These are phyloP conservation scores for Microcaecilia unicolor DNA, from an alignment of 2,797 vertebrate species.

Conservation along the genomic window DNA sequence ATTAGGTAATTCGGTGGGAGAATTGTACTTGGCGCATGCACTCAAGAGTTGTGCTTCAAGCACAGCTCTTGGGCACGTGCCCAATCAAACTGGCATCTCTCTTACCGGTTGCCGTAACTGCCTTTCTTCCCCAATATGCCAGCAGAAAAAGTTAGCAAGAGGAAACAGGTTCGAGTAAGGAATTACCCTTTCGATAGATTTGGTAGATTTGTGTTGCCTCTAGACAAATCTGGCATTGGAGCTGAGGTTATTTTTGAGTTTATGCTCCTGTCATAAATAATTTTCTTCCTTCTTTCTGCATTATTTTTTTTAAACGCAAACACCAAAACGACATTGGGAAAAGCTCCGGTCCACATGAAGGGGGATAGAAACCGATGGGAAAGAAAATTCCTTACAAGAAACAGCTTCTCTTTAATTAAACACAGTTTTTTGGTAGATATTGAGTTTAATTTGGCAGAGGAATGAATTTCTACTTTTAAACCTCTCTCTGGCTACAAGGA, in stretches of 20 bases:
- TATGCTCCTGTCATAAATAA: too few relatives aligned
- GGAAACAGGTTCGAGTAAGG: too few relatives aligned
- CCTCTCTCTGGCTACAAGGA: background rate
- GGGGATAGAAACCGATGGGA: too few relatives aligned
- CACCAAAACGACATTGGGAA: constrained; percentile 23
- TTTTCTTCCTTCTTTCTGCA: constrained; percentile 23
- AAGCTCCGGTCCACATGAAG: constrained; percentile 37
- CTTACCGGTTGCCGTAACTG: too few relatives aligned
- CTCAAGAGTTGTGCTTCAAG: too few relatives aligned
- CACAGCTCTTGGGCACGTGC: too few relatives aligned
- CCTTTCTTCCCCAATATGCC: too few relatives aligned
- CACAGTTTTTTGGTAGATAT: background rate
- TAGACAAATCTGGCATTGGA: constrained; percentile 16
- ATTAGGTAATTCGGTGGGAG: too few relatives aligned
- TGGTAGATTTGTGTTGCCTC: constrained; percentile 17
- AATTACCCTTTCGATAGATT: too few relatives aligned
- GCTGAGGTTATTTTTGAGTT: constrained; percentile 22
- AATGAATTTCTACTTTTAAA: background rate
- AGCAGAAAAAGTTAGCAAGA: too few relatives aligned
- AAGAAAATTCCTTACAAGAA: constrained; percentile 1
- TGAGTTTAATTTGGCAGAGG: background rate
- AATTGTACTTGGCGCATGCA: too few relatives aligned
- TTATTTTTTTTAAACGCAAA: constrained; percentile 18
- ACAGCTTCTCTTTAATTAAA: constrained; percentile 26
- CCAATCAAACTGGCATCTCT: too few relatives aligned